Evolutionary conservation across 2,797 vertebrate genomes (phyloP).

Genomic region (Semotilus atromaculatus): DNA sequence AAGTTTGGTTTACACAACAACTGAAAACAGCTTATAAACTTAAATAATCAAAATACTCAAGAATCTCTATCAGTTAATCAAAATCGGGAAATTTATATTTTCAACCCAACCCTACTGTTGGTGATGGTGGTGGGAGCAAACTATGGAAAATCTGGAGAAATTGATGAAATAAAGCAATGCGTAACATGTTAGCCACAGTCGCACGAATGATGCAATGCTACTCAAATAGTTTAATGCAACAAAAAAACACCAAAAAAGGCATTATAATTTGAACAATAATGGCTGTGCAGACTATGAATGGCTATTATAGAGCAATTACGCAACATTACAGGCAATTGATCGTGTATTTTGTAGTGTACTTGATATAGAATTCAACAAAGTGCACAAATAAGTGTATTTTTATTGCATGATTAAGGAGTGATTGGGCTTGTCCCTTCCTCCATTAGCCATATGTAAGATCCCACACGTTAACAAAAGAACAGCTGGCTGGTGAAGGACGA

Average conservation of each 20-base stretch:
- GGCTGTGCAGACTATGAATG: background rate
- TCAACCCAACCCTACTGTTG: background rate
- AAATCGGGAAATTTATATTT: background rate
- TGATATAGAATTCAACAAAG: slow-evolving; percentile 9
- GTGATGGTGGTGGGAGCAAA: slow-evolving; percentile 7
- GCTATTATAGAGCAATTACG: background rate
- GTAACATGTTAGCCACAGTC: background rate
- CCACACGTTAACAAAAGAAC: slow-evolving; percentile 42
- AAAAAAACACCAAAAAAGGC: background rate
- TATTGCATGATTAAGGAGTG: background rate
- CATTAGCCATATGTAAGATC: slow-evolving; percentile 39
- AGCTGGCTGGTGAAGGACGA: slow-evolving; percentile 45
- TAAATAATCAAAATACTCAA: background rate
- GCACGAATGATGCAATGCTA: background rate
- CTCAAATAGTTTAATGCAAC: background rate
- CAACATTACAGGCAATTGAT: background rate
- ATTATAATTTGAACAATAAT: background rate
- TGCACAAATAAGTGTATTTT: slow-evolving; percentile 15
- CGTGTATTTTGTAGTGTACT: background rate
- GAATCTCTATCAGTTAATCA: background rate
- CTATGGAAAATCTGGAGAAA: background rate
- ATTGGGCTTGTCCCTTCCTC: slow-evolving; percentile 10
- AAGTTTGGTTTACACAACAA: background rate
- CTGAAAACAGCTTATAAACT: background rate
- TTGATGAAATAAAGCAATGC: background rate